Percentiles rank a stretch among this genome's conserved stretches.
phyloP scores from a whole-genome alignment of 1,140 invertebrate species.

The Cepaea nemoralis region DNA sequence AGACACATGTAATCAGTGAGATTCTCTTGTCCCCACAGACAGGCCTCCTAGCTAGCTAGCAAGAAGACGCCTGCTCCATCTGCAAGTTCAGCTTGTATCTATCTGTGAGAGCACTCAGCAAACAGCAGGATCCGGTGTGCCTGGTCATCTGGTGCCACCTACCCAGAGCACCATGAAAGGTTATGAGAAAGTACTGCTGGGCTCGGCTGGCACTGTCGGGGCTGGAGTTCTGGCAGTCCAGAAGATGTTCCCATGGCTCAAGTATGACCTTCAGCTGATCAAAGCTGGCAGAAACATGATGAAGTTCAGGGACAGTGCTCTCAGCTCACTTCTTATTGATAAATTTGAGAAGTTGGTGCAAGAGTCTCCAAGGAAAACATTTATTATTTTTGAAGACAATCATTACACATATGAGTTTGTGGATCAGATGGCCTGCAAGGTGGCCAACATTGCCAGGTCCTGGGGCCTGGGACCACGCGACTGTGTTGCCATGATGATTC shows the following conservation, averaged over 20 bases:
- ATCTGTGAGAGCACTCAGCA: too few species aligned
- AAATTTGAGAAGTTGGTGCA: conserved; percentile 57
- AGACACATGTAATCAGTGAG: too few species aligned
- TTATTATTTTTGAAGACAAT: conserved; percentile 59
- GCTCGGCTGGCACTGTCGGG: conserved; percentile 32
- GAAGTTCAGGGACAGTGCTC: background rate
- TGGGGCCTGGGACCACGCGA: conserved; percentile 52
- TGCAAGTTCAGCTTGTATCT: too few species aligned
- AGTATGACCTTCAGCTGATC: conserved; percentile 41
- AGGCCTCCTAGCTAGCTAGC: too few species aligned
- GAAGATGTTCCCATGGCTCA: conserved; percentile 46
- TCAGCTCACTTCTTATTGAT: conserved; percentile 44
- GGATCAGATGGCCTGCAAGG: conserved; percentile 57
- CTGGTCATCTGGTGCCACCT: too few species aligned
- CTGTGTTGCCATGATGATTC: conserved; percentile 55
- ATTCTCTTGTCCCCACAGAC: too few species aligned
- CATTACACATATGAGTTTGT: conserved; percentile 56
- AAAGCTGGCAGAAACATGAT: conserved; percentile 2
- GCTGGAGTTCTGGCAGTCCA: conserved; percentile 30
- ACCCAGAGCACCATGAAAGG: conserved; percentile 3
- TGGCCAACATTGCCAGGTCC: conserved; percentile 54
- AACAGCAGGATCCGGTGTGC: too few species aligned
- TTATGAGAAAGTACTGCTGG: conserved; percentile 27
- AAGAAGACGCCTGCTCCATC: too few species aligned
- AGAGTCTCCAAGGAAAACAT: conserved; percentile 48